phyloP scores from a whole-genome alignment of 1,140 invertebrate genomes.

The Microplitis demolitor region DNA sequence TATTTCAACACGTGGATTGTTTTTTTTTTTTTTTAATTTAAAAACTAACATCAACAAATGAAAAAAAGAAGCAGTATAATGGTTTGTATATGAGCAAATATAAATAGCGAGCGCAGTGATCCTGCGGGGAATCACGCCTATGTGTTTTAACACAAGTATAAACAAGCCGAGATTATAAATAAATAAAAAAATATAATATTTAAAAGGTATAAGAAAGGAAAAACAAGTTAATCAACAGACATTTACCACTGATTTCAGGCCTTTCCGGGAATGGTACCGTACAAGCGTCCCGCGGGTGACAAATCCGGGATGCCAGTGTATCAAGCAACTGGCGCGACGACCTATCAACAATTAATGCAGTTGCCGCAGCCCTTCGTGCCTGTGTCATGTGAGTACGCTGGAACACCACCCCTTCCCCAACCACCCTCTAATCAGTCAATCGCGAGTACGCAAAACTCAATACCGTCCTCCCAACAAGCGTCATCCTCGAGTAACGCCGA shows the following conservation, averaged over 20 bases:
- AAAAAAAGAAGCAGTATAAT: too few relatives aligned
- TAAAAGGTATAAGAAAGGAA: background rate
- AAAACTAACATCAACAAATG: too few relatives aligned
- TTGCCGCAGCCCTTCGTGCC: conserved; percentile 90
- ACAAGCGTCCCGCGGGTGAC: conserved; percentile 91
- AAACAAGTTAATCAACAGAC: background rate
- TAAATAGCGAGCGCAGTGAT: background rate
- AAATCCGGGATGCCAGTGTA: conserved; percentile 95
- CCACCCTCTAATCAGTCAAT: conserved; percentile 60
- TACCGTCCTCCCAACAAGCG: conserved; percentile 42
- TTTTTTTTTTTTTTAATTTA: too few relatives aligned
- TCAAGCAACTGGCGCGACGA: conserved; percentile 82
- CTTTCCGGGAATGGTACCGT: conserved; percentile 92
- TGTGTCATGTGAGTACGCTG: conserved; percentile 90
- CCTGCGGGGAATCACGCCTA: background rate
- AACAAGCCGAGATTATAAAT: too few relatives aligned
- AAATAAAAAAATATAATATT: background rate
- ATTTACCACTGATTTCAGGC: conserved; percentile 66
- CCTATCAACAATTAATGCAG: conserved; percentile 95
- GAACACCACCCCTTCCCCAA: conserved; percentile 69
- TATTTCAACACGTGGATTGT: too few relatives aligned
- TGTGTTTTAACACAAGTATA: too few relatives aligned
- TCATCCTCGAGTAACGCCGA: conserved; percentile 43
- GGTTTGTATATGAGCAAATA: background rate
- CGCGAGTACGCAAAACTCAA: conserved; percentile 55